Percentiles rank a stretch among this genome's conserved stretches.
Evolutionary conservation across 2,888 invertebrate species (phyloP).

Genomic region (Latrodectus elegans): DNA sequence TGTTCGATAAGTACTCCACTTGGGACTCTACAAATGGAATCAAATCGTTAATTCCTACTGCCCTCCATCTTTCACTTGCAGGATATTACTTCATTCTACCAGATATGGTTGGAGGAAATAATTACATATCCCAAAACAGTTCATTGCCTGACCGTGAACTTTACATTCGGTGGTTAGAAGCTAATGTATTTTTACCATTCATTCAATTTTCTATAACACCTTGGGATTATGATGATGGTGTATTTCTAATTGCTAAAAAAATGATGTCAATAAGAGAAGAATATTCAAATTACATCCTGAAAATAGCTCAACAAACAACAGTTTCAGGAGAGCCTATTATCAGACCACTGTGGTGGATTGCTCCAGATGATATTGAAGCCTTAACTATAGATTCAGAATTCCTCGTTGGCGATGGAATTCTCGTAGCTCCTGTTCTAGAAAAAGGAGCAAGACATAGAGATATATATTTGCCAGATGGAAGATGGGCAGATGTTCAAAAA

Average conservation of each 20-base stretch:
- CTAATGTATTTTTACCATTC: constrained; percentile 84
- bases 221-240: constrained; percentile 84
- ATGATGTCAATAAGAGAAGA: constrained; percentile 81
- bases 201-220: constrained; percentile 88
- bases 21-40: constrained; percentile 82
- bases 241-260: constrained; percentile 79
- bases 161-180: constrained; percentile 87
- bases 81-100: constrained; percentile 85
- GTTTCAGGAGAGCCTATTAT: constrained; percentile 83
- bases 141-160: constrained; percentile 74
- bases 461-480: constrained; percentile 90
- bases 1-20: constrained; percentile 85
- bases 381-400: constrained; percentile 81
- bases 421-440: constrained; percentile 89
- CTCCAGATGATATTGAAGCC: constrained; percentile 81
- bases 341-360: constrained; percentile 90
- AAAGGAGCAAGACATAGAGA: constrained; percentile 82
- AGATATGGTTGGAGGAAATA: constrained; percentile 82
- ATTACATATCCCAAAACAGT: constrained; percentile 74
- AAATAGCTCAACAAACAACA: constrained; percentile 79
- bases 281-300: constrained; percentile 79
- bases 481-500: constrained; percentile 79
- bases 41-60: constrained; percentile 83
- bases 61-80: constrained; percentile 79
- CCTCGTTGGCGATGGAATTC: constrained; percentile 89